Conservation (phyloP, 1,140 invertebrate species). For the Papilio machaon region DNA sequence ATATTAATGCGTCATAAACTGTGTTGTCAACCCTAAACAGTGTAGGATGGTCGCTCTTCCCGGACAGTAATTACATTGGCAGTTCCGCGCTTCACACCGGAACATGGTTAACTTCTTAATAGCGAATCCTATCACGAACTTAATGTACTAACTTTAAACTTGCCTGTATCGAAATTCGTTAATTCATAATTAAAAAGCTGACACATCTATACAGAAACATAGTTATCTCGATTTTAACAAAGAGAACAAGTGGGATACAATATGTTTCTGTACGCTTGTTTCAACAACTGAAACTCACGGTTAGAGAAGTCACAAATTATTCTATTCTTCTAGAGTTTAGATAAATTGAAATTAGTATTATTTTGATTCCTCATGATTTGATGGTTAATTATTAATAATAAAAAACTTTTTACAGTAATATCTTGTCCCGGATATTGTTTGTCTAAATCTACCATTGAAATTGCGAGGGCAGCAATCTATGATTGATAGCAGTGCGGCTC, state of each 20-base stretch:
- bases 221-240: too few species aligned
- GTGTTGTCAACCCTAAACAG: neutral
- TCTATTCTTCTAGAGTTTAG: too few species aligned
- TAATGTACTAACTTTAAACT: neutral
- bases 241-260: too few species aligned
- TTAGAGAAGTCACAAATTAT: too few species aligned
- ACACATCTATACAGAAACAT: too few species aligned
- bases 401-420: neutral
- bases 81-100: neutral
- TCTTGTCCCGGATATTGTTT: neutral
- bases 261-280: too few species aligned
- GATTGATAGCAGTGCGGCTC: neutral
- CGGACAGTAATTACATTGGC: slow-evolving; percentile 5
- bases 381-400: too few species aligned
- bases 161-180: neutral
- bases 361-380: too few species aligned
- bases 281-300: too few species aligned
- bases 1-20: neutral
- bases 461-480: neutral
- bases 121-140: neutral
- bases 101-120: slow-evolving; percentile 12
- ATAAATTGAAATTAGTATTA: too few species aligned
- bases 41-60: neutral
- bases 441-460: neutral
- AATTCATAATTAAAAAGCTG: neutral